These are phyloP conservation scores for Chironomus tentans DNA, from an alignment of 2,888 invertebrate genomes.

Conservation along the genomic window DNA sequence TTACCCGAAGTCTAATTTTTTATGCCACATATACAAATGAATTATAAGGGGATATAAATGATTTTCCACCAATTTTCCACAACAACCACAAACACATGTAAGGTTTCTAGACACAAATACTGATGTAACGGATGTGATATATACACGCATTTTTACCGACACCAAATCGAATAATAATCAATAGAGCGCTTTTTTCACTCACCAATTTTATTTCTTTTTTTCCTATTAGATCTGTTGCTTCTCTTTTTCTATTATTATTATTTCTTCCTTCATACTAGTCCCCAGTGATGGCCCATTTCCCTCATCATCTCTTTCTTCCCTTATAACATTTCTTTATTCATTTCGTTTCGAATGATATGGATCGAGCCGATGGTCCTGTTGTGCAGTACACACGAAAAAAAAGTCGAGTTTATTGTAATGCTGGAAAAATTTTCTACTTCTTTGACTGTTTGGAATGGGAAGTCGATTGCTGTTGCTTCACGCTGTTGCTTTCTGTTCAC, in stretches of 20 bases:
- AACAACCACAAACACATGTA: not conserved
- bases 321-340: no score
- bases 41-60: not conserved
- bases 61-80: constrained; percentile 27
- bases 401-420: not conserved
- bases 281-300: not conserved
- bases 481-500: not conserved
- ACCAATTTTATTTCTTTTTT: not conserved
- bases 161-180: constrained; percentile 27
- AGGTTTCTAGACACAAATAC: not conserved
- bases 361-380: not conserved
- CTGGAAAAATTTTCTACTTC: not conserved
- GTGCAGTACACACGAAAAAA: not conserved
- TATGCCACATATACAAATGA: not conserved
- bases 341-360: no score
- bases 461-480: not conserved
- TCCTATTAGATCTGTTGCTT: not conserved
- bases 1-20: not conserved
- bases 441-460: not conserved
- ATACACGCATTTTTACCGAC: not conserved
- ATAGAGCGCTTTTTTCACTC: constrained; percentile 16
- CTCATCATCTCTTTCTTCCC: not conserved
- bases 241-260: not conserved
- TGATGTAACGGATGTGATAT: not conserved
- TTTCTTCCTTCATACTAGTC: not conserved